phyloP scores from a whole-genome alignment of 2,888 invertebrate species.

The Stenodera caucasica region DNA sequence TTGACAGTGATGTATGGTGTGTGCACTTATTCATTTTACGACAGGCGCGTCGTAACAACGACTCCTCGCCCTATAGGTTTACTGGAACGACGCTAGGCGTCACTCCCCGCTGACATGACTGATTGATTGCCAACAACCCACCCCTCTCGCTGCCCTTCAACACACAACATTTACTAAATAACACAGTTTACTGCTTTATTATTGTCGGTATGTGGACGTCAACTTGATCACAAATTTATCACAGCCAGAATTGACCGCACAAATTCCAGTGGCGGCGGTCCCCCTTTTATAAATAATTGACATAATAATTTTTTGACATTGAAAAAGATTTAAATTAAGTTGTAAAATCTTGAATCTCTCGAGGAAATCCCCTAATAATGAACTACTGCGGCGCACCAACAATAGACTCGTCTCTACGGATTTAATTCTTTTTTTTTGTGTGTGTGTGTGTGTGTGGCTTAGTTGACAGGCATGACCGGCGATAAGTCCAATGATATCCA shows the following conservation, averaged over 20 bases:
- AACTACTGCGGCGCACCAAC: slow-evolving; percentile 21
- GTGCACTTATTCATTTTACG: slow-evolving; percentile 57
- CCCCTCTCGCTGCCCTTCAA: slow-evolving; percentile 7
- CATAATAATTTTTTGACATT: neutral
- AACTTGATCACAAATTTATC: slow-evolving; percentile 13
- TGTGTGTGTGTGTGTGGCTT: too few relatives aligned
- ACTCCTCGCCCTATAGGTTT: slow-evolving; percentile 45
- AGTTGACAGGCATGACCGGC: slow-evolving; percentile 35
- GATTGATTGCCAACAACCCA: slow-evolving; percentile 52
- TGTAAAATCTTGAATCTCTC: too few relatives aligned
- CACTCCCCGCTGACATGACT: slow-evolving; percentile 53
- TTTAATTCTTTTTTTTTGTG: slow-evolving; percentile 30
- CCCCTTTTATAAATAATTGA: neutral
- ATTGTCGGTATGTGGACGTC: slow-evolving; percentile 37
- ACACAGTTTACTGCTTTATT: slow-evolving; percentile 54
- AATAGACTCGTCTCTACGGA: slow-evolving; percentile 26
- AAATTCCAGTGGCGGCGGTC: slow-evolving; percentile 15
- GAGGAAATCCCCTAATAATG: slow-evolving; percentile 19
- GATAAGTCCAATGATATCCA: slow-evolving; percentile 40
- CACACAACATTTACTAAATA: slow-evolving; percentile 51
- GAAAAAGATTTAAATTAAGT: neutral
- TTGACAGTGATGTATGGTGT: slow-evolving; percentile 58
- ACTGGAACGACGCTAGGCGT: slow-evolving; percentile 43
- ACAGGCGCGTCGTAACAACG: slow-evolving; percentile 46
- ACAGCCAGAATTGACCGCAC: neutral